Base-by-base conservation (phyloP, 2,113 vertebrate species). In the Sander vitreus region DNA sequence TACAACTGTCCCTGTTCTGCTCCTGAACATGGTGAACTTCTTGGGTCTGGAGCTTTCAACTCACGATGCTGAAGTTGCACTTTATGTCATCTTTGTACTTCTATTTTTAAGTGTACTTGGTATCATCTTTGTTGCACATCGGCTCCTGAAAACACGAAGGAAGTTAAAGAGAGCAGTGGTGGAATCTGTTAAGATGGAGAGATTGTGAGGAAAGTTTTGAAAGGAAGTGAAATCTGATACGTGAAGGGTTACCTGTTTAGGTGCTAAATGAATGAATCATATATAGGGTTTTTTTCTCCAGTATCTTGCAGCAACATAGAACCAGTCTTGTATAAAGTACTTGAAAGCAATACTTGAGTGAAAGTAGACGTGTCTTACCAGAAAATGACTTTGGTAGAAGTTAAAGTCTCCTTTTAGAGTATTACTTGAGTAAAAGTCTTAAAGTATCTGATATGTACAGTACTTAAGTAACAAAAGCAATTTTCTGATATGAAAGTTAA, bases 41-140 rank as follows among this genome's bases (percentile, higher is more conserved):
- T 59, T 97, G 82, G 97, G 97, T 19, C 6, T 96, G 30, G 60
- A 85, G 0, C 85, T 98, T 14, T 87, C 93, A 4, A 2, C 81
- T 2, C 19, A 78, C 0, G 80, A 66, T 25, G 96, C 97, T 36
- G 89, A 95, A 87, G 89, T 65, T 25, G 96, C 92, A 0, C 89
- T 98, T 3, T 96, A 97, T 0, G 71, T 92, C 11, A 90, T 96
- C 19, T 96, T 98, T 76, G 89, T 66, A 30, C 85, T 97, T 12
- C 8, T 85, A 11, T 60, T 91, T 27, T 60, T 87, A 18, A 92
- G 83, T 39, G 64, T 51, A 1, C 27, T 95, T 9, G 70, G 19
- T 18, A 23, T 94, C 53, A 81, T 77, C 25, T 43, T 96, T 54
- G 63, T 95, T 21, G 60, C 80, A 0, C 96, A 82, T 45, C 67